A percentile compares a stretch with the other conserved stretches of the same genome.
These are phyloP conservation scores for Leptopterna dolabrata DNA, from an alignment of 2,888 invertebrate genomes.

Conservation along the genomic window DNA sequence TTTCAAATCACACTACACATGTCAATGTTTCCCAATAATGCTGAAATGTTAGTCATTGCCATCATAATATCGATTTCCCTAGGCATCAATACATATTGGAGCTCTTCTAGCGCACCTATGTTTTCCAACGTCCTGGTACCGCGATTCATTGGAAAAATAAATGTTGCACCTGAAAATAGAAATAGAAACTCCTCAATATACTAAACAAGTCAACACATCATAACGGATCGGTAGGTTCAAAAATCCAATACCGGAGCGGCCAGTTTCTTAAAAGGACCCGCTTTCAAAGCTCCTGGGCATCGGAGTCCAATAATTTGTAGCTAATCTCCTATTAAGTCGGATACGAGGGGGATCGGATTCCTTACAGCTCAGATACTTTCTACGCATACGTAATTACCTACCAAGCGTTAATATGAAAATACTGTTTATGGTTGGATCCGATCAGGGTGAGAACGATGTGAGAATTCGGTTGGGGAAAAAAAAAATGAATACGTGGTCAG, in stretches of 20 bases:
- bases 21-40: no score
- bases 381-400: background rate
- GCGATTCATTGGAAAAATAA: no score
- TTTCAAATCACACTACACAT: no score
- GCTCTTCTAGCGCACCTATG: no score
- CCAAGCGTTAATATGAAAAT: background rate
- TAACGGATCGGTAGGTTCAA: background rate
- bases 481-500: no score
- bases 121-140: no score
- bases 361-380: background rate
- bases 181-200: background rate
- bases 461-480: no score
- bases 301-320: conserved; percentile 14
- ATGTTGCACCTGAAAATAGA: no score
- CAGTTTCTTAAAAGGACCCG: background rate
- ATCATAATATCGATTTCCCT: no score
- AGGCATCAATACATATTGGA: no score
- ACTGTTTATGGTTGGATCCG: background rate
- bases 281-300: conserved; percentile 1
- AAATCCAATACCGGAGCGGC: background rate
- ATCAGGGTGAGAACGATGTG: background rate
- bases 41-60: no score
- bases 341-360: background rate
- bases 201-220: background rate
- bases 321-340: conserved; percentile 1